Percentiles rank a stretch among this genome's conserved stretches.
Evolutionary conservation across 2,797 vertebrate species (phyloP).

Genomic region (Momotus momota): DNA sequence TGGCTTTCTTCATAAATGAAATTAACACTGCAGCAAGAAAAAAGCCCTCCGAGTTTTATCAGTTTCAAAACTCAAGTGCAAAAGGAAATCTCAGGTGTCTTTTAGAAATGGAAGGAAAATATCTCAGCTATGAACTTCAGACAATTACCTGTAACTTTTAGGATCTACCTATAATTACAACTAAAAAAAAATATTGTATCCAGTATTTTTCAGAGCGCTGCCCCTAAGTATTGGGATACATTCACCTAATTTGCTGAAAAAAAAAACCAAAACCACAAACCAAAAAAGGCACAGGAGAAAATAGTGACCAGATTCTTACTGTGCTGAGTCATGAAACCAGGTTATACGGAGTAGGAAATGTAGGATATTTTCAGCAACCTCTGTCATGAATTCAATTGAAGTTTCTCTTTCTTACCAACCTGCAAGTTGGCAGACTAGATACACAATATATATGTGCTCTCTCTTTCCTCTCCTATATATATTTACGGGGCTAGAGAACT

Average conservation of each 20-base stretch:
- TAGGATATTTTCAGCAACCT: not conserved
- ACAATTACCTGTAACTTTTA: not conserved
- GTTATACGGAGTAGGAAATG: not conserved
- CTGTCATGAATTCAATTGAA: not conserved
- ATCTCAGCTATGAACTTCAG: not conserved
- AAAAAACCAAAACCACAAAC: not conserved
- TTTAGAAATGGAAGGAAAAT: not conserved
- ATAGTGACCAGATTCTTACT: not conserved
- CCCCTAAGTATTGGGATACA: too few relatives aligned
- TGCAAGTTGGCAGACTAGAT: not conserved
- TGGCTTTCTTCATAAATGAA: constrained; percentile 16
- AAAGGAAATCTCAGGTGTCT: not conserved
- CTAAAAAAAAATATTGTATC: not conserved
- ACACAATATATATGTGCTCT: not conserved
- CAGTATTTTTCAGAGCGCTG: not conserved
- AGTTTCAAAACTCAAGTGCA: not conserved
- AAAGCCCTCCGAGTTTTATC: not conserved
- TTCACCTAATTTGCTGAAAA: not conserved
- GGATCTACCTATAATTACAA: not conserved
- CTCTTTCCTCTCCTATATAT: not conserved
- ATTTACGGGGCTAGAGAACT: not conserved
- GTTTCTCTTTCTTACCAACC: not conserved
- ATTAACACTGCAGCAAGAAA: constrained; percentile 2
- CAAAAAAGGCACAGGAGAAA: not conserved
- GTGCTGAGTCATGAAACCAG: not conserved